Evolutionary conservation across 2,797 vertebrate genomes (phyloP).

Genomic region (Tapera naevia): DNA sequence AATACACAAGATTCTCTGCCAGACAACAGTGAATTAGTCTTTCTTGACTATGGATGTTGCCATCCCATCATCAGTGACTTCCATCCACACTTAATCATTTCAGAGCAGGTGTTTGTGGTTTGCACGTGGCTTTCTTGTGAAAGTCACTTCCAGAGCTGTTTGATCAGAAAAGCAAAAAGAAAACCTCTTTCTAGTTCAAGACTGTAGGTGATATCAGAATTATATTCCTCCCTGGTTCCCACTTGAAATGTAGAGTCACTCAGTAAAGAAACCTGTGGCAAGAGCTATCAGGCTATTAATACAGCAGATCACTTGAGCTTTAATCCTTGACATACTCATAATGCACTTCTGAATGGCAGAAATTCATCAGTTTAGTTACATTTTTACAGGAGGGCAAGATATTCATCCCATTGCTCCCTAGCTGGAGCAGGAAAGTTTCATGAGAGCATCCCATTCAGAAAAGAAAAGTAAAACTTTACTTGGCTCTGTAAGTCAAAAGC

Average conservation of each 20-base stretch:
- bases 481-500: not conserved
- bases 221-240: not conserved
- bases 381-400: not conserved
- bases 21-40: not conserved
- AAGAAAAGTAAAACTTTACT: not conserved
- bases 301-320: not conserved
- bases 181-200: not conserved
- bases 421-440: not conserved
- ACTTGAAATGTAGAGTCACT: not conserved
- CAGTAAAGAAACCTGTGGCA: not conserved
- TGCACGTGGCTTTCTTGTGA: not conserved
- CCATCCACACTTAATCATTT: not conserved
- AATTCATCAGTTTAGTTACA: not conserved
- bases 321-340: not conserved
- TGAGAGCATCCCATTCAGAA: not conserved
- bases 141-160: not conserved
- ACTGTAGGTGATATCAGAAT: accelerated
- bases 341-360: accelerated
- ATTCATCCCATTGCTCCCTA: not conserved
- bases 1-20: not conserved
- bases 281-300: not conserved
- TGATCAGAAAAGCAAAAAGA: not conserved
- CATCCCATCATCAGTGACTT: not conserved
- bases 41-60: not conserved
- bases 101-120: not conserved